phyloP scores from a whole-genome alignment of 35 echinoderm and acorn worm genomes.

The Hemicentrotus pulcherrimus region DNA sequence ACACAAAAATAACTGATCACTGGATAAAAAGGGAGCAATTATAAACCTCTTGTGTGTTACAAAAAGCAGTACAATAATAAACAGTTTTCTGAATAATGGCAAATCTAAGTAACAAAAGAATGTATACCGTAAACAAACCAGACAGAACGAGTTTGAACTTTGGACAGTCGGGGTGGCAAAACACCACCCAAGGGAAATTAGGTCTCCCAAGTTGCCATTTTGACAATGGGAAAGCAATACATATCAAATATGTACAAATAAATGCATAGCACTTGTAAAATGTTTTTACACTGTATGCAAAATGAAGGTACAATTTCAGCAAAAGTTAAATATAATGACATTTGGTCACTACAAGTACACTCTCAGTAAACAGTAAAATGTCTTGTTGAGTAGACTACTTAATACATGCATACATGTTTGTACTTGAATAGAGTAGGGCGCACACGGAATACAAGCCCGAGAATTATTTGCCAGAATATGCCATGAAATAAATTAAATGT shows the following conservation, averaged over 20 bases:
- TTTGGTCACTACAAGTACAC: neutral
- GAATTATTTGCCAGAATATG: neutral
- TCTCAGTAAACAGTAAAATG: neutral
- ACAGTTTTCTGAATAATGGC: neutral
- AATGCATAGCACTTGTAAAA: neutral
- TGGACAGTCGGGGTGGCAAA: neutral
- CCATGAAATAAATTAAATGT: neutral
- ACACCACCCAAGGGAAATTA: neutral
- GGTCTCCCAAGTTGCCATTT: no score
- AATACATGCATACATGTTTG: neutral
- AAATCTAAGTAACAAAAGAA: neutral
- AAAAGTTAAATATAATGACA: neutral
- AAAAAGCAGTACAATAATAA: neutral
- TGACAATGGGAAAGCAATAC: neutral
- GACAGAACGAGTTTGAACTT: neutral
- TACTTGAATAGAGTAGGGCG: neutral
- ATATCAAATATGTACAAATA: neutral
- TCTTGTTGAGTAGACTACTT: no score
- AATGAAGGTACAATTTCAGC: no score
- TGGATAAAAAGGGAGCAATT: neutral
- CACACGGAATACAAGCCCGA: neutral
- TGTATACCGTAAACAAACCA: neutral
- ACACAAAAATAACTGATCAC: neutral
- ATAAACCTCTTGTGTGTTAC: slow-evolving; percentile 5
- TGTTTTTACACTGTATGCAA: neutral